Evolutionary conservation across 1,140 invertebrate genomes (phyloP).

Genomic region (Tetragnatha versicolor): DNA sequence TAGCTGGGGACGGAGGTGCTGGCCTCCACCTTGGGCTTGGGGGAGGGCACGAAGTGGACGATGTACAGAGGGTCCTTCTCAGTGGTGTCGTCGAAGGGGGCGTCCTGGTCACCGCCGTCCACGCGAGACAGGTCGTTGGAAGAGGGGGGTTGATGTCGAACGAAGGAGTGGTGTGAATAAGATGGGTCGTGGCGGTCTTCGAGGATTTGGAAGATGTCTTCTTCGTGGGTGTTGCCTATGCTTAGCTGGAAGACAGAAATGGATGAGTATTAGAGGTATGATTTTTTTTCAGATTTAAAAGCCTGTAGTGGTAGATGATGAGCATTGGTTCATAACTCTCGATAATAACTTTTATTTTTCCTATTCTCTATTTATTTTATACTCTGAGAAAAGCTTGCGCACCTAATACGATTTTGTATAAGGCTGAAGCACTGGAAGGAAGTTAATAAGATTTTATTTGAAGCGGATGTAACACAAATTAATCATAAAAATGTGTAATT

Average conservation of each 20-base stretch:
- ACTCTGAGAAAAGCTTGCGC: too few relatives aligned
- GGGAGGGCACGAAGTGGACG: slow-evolving; percentile 49
- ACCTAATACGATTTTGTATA: too few relatives aligned
- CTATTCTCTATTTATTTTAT: too few relatives aligned
- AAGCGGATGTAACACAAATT: too few relatives aligned
- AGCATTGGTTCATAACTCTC: too few relatives aligned
- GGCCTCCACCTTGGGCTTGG: slow-evolving; percentile 14
- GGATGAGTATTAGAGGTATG: too few relatives aligned
- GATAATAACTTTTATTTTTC: too few relatives aligned
- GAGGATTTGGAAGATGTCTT: slow-evolving; percentile 41
- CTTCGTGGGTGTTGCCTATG: slow-evolving; percentile 6
- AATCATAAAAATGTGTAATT: too few relatives aligned
- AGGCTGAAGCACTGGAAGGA: too few relatives aligned
- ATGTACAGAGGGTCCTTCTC: slow-evolving; percentile 49
- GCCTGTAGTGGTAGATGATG: too few relatives aligned
- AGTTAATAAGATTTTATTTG: too few relatives aligned
- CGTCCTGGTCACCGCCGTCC: background rate
- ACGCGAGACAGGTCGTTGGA: background rate
- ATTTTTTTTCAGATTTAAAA: too few relatives aligned
- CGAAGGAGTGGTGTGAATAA: background rate
- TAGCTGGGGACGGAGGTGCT: background rate
- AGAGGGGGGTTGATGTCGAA: background rate
- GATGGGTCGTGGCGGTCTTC: slow-evolving; percentile 30
- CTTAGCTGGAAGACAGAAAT: background rate
- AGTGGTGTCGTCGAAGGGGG: slow-evolving; percentile 17